Conservation (phyloP, 2,888 invertebrate species). For the Pimpla rufipes region DNA sequence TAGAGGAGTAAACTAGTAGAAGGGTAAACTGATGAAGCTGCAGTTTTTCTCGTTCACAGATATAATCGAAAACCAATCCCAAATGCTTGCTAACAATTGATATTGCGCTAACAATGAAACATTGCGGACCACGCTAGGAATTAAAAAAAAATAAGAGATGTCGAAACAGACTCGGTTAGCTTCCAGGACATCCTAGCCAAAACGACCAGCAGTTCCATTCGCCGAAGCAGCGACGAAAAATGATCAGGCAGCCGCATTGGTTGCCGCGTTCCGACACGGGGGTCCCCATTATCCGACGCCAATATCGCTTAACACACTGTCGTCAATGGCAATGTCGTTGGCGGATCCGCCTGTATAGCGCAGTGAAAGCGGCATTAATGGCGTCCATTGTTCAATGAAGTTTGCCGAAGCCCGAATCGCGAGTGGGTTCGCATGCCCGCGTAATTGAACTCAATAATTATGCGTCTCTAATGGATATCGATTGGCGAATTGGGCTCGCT, state of each 20-base stretch:
- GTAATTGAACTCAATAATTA: conserved; percentile 61
- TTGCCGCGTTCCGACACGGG: neutral
- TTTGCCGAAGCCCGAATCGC: conserved; percentile 28
- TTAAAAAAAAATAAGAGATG: neutral
- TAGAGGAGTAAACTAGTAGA: no score
- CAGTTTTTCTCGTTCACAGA: no score
- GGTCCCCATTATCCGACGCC: neutral
- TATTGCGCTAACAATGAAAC: no score
- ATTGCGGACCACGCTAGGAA: no score
- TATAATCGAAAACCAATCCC: no score
- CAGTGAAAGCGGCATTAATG: conserved; percentile 13
- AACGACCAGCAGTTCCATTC: neutral
- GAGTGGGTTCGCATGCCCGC: neutral
- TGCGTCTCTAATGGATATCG: conserved; percentile 51
- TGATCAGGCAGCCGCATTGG: neutral
- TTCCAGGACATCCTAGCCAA: no score
- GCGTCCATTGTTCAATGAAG: conserved; percentile 24
- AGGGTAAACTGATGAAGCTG: no score
- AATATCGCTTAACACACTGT: conserved; percentile 1
- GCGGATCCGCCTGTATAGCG: neutral
- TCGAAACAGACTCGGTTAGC: no score
- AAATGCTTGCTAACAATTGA: no score
- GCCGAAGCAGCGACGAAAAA: neutral
- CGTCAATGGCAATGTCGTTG: conserved; percentile 7
- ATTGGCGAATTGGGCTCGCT: conserved; percentile 36